A percentile compares a stretch with the other conserved stretches of the same genome.
phyloP scores from a whole-genome alignment of 2,797 vertebrate genomes.

The Xyrichtys novacula region DNA sequence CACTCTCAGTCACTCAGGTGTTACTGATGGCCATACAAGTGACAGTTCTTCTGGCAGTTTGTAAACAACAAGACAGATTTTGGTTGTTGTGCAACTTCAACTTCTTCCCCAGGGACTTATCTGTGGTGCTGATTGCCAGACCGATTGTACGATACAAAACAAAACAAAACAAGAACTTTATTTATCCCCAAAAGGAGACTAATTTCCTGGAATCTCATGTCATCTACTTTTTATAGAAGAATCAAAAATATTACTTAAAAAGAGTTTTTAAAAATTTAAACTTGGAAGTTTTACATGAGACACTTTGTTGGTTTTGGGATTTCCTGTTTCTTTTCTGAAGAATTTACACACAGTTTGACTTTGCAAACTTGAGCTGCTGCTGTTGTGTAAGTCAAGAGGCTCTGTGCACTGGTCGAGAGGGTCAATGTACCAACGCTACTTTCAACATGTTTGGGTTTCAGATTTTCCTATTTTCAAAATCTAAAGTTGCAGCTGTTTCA shows the following conservation, averaged over 20 bases:
- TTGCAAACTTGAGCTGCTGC: neutral
- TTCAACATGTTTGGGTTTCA: neutral
- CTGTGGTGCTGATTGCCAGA: too few species aligned
- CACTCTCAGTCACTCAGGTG: neutral
- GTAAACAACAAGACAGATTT: neutral
- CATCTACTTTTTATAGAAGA: too few species aligned
- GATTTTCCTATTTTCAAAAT: neutral
- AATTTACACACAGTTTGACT: neutral
- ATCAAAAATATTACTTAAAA: too few species aligned
- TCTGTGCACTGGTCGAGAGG: too few species aligned
- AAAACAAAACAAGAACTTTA: too few species aligned
- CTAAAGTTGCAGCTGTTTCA: too few species aligned
- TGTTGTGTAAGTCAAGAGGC: neutral
- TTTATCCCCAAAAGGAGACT: too few species aligned
- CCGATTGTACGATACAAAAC: too few species aligned
- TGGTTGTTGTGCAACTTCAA: neutral
- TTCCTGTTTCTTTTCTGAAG: slow-evolving; percentile 13
- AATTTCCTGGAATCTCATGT: too few species aligned
- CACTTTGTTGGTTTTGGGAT: slow-evolving; percentile 18
- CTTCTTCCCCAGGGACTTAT: too few species aligned
- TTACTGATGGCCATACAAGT: neutral
- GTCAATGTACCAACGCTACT: neutral
- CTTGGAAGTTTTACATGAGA: neutral
- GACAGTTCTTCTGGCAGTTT: neutral
- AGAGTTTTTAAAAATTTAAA: neutral